These are phyloP conservation scores for Timema cristinae DNA, from an alignment of 2,888 invertebrate species.

Conservation along the genomic window DNA sequence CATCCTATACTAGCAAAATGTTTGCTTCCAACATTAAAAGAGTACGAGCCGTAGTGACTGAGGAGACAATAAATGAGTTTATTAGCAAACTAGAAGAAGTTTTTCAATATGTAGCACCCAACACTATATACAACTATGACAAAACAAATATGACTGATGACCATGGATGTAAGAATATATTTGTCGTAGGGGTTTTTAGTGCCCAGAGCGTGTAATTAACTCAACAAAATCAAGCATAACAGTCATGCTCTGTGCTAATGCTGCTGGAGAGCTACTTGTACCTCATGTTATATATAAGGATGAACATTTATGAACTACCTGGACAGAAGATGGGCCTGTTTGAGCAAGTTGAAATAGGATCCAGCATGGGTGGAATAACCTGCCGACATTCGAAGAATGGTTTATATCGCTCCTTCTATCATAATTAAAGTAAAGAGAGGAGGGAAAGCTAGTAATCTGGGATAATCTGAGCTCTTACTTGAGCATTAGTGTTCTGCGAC, in stretches of 20 bases:
- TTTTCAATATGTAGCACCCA: conserved; percentile 30
- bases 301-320: conserved; percentile 41
- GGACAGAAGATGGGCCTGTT: conserved; percentile 42
- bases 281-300: conserved; percentile 45
- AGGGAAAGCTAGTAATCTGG: conserved; percentile 38
- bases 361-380: conserved; percentile 42
- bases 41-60: conserved; percentile 18
- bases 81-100: conserved; percentile 31
- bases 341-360: conserved; percentile 41
- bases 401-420: conserved; percentile 36
- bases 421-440: conserved; percentile 32
- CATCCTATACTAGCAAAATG: conserved; percentile 25
- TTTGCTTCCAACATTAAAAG: conserved; percentile 21
- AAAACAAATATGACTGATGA: conserved; percentile 42
- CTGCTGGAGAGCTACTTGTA: conserved; percentile 40
- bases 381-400: conserved; percentile 40
- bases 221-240: conserved; percentile 39
- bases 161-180: conserved; percentile 36
- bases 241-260: no score
- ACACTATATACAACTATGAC: conserved; percentile 40
- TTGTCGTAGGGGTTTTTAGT: conserved; percentile 38
- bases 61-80: conserved; percentile 31
- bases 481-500: conserved; percentile 33
- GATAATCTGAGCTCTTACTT: conserved; percentile 38
- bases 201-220: conserved; percentile 42